These are phyloP conservation scores for Chaetodon trifascialis DNA, from an alignment of 2,113 vertebrate species.

Conservation along the genomic window DNA sequence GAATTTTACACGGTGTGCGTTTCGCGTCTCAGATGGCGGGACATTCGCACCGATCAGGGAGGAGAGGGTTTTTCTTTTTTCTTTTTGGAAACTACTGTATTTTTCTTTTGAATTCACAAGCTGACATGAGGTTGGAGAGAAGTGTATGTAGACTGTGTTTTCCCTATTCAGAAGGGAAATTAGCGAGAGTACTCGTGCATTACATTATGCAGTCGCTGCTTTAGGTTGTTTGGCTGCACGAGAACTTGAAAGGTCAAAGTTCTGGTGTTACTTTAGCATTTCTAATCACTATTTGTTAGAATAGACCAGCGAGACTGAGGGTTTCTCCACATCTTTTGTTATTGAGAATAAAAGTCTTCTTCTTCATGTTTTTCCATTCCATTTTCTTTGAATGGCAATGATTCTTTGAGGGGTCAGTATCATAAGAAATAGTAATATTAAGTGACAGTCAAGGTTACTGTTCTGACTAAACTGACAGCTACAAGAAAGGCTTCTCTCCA, in stretches of 20 bases:
- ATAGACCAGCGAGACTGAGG: constrained; percentile 11
- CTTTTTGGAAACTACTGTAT: constrained; percentile 43
- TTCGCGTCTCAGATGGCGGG: constrained; percentile 68
- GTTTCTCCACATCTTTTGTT: constrained; percentile 8
- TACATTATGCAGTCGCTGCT: constrained; percentile 34
- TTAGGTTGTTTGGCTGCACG: not conserved
- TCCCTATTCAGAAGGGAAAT: constrained; percentile 65
- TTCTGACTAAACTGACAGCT: constrained; percentile 59
- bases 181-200: constrained; percentile 34
- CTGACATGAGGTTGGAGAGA: constrained; percentile 26
- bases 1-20: constrained; percentile 68
- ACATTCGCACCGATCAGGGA: constrained; percentile 54
- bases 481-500: constrained; percentile 52
- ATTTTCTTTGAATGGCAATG: constrained; percentile 20
- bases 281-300: constrained; percentile 34
- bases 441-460: constrained; percentile 46
- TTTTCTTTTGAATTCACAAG: constrained; percentile 66
- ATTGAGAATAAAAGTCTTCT: constrained; percentile 6
- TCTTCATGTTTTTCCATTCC: not conserved
- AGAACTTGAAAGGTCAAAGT: constrained; percentile 56
- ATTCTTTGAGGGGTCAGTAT: constrained; percentile 44
- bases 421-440: constrained; percentile 50
- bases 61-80: constrained; percentile 14
- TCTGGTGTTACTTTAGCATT: constrained; percentile 27
- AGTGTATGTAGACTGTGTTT: constrained; percentile 10